Evolutionary conservation across 2,797 vertebrate species (phyloP), one percentile per base, ranked within the genome.

Genomic region (Rhinogobio ventralis): DNA sequence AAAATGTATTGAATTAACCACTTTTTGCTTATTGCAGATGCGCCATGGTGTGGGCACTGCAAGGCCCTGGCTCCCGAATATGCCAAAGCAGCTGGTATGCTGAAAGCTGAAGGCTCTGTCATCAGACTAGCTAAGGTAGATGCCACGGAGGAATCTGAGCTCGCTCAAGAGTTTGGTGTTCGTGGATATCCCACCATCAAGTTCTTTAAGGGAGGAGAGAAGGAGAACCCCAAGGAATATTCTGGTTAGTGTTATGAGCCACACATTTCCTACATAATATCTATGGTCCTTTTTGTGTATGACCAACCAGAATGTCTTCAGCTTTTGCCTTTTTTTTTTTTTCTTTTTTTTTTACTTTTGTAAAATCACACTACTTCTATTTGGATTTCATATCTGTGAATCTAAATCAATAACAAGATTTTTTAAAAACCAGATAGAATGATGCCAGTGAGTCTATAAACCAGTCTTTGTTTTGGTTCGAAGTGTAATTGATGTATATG

Each of bases 31-130:
- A 36, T 87, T 87, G 0, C 91, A 99, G 98, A 99, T 83, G 98
- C 98, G 20, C 98, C 98, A 2, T 99, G 98, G 98, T 99, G 98
- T n/a, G 98, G 98, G 4, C 98, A 99, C 92, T 99, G 98, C 94
- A 99, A 99, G 77, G 98, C 98, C 0, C 94, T 99, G 90, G 98
- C 93, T 1, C 98, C 98, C 0, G 98, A 99, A 90, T 99, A 96
- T 0, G 97, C 94, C 82, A 99, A 98, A 91, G 98, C 98, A 0
- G 98, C 98, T 0, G 97, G 95, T 1, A 94, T 94, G 45, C 94
- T 99, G 88, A 97, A 97, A 91, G 93, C 93, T 0, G 97, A 98
- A 86, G 96, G 96, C 4, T 99, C 97, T 0, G 93, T 89, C 9
- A 97, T 99, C 90, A 94, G 96, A 3, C 91, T 99, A 89, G 98